Evolutionary conservation across 2,113 vertebrate species (phyloP), one percentile per base, ranked within the genome.

Genomic region (Ceuthmochares aereus): DNA sequence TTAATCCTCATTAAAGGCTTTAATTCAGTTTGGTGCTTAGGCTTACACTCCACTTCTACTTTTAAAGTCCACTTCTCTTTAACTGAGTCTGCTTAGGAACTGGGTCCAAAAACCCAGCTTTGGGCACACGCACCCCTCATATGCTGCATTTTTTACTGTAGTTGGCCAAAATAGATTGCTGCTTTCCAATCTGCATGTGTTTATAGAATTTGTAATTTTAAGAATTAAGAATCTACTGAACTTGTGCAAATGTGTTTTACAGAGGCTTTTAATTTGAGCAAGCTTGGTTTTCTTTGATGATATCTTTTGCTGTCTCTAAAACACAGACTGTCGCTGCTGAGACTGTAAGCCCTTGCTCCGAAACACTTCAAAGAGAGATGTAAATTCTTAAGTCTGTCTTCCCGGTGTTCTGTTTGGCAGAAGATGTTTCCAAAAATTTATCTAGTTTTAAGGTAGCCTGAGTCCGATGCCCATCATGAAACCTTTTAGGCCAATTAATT

Each of bases 261-360:
- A 34, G 78, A 91, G 49, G n/a, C 70, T 94, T 97, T 82, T 93
- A 93, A 93, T 89, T 91, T 91, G 62, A 75, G 56, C 23, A 42
- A 52, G 25, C 78, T 91, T 94, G 54, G 66, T 27, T 95, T 89
- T 36, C 52, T 84, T 54, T 77, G 81, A 94, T 94, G 87, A 76
- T 70, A 93, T 94, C 82, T 87, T 91, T 75, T 55, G n/a, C 58
- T 6, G 5, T 59, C 63, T 79, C 62, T 82, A 85, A 95, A 93
- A 94, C 70, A 94, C 51, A 89, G 92, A n/a, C 95, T 94, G 85
- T 54, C 5, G 7, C 87, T 83, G 67, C 78, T 0, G 7, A 42
- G 75, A 83, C 72, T 84, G 4, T 36, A 78, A 75, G 60, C 76
- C 84, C 70, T 51, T 55, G 74, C 74, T 95, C 75, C 90, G 85